phyloP scores from a whole-genome alignment of 2,888 invertebrate species.

The Laspeyria flexula region DNA sequence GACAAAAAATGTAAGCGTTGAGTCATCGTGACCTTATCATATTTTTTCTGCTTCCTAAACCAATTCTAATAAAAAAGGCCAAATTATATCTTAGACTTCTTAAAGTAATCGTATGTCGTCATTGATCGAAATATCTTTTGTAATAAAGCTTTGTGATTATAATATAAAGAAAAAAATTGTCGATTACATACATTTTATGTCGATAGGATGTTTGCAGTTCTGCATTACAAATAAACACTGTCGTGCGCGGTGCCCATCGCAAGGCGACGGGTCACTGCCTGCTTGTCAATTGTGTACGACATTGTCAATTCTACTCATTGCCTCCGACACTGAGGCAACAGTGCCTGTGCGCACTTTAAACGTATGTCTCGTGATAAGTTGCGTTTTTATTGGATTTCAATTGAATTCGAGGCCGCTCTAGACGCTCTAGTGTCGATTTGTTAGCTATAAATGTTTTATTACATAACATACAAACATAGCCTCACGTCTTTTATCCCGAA shows the following conservation, averaged over 20 bases:
- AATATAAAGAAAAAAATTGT: slow-evolving; percentile 8
- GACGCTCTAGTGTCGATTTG: slow-evolving; percentile 28
- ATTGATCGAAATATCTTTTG: slow-evolving; percentile 21
- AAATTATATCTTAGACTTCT: slow-evolving; percentile 22
- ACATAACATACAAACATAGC: slow-evolving; percentile 49
- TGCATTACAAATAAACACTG: slow-evolving; percentile 73
- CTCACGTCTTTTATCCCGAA: too few species aligned
- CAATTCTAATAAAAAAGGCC: slow-evolving; percentile 25
- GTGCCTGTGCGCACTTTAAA: slow-evolving; percentile 47
- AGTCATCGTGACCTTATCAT: slow-evolving; percentile 42
- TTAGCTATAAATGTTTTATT: slow-evolving; percentile 50
- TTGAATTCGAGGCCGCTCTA: slow-evolving; percentile 56
- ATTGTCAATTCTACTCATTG: slow-evolving; percentile 66
- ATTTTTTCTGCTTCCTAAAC: slow-evolving; percentile 43
- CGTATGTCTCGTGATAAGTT: slow-evolving; percentile 45
- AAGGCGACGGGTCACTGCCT: slow-evolving; percentile 57
- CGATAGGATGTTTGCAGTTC: slow-evolving; percentile 70
- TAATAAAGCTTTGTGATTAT: slow-evolving; percentile 16
- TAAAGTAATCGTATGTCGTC: slow-evolving; percentile 23
- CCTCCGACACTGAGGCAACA: slow-evolving; percentile 54
- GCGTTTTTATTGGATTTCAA: slow-evolving; percentile 64
- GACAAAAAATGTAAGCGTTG: slow-evolving; percentile 25
- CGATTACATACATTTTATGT: slow-evolving; percentile 42
- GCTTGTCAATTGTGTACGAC: slow-evolving; percentile 58
- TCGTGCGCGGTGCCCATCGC: slow-evolving; percentile 57